These are phyloP conservation scores for Tyto alba DNA, from an alignment of 2,113 vertebrate genomes.

Conservation along the genomic window DNA sequence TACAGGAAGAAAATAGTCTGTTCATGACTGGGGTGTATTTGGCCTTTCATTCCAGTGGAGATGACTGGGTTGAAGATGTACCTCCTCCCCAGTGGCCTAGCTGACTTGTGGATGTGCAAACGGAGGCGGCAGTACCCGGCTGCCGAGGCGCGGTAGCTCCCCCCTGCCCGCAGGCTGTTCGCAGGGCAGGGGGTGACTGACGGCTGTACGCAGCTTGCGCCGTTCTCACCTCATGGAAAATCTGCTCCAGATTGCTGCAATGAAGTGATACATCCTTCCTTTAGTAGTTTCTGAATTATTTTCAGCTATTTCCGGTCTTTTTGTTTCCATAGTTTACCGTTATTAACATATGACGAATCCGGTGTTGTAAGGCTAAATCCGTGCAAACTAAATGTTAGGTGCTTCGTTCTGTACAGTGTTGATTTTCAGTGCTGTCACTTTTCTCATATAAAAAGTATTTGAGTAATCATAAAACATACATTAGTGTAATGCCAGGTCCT, in stretches of 20 bases:
- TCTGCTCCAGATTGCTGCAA: neutral
- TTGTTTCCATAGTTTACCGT: neutral
- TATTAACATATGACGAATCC: neutral
- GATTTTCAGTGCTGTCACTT: neutral
- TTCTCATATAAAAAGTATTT: neutral
- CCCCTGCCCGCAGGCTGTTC: neutral
- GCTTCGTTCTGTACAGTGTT: neutral
- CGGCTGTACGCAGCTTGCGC: rapidly evolving
- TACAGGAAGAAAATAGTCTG: rapidly evolving
- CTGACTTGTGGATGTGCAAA: neutral
- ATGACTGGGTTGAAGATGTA: neutral
- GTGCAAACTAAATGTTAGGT: neutral
- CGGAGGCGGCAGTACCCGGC: neutral
- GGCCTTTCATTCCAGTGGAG: neutral
- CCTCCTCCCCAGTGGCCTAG: neutral
- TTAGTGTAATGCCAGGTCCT: neutral
- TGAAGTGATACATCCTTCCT: neutral
- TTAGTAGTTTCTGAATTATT: neutral
- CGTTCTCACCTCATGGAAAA: neutral
- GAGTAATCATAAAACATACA: neutral
- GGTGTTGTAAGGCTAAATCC: neutral
- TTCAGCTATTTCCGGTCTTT: neutral
- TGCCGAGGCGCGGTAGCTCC: too few relatives aligned
- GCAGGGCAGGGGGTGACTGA: rapidly evolving
- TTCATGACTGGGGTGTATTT: rapidly evolving